Base-by-base conservation (phyloP, 2,888 invertebrate genomes). In the Scrobipalpa atriplicella region DNA sequence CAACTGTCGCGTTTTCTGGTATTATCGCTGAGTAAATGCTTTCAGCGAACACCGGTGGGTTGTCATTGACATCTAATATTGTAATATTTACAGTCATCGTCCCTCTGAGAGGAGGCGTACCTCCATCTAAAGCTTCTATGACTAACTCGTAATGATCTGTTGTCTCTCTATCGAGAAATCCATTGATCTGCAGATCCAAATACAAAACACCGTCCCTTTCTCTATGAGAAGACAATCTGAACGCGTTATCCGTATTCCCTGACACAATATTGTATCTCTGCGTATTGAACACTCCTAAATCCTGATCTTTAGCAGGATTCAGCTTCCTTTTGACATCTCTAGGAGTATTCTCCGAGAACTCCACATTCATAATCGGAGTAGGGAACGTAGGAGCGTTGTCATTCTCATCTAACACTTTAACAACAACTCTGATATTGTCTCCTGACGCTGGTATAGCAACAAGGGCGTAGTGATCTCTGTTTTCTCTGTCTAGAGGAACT, bases 331-430 rank as follows among this genome's bases (percentile, higher is more conserved):
- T 99, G 19, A 98, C 97, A 82, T 98, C 98, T 66, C 97, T 93
- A 0, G 99, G 98, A n/a, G 98, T 98, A 80, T 98, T 98, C 86
- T 99, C 99, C 1, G 98, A 97, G 84, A 99, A 98, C 83, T 97
- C 97, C 62, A 98, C 96, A 80, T 95, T 95, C 95, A 98, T 97
- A 66, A 95, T 92, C 0, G 95, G 93, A 16, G 95, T 94, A 1
- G 98, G 96, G 88, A 99, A 99, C 13, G 95, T 96, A 0, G 99
- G 99, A 2, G 97, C 95, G 92, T 99, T 99, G 87, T 99, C 99
- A 85, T 99, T 99, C 86, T 98, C 98, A 85, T 99, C 99, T 61
- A 96, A 93, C 9, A 99, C 98, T 69, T 96, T 95, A 70, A 99
- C 96, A 60, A 96, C 94, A 5, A 99, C 98, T 64, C 97, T 95